Conservation (phyloP, 2,888 invertebrate genomes). For the Amiota mariae region DNA sequence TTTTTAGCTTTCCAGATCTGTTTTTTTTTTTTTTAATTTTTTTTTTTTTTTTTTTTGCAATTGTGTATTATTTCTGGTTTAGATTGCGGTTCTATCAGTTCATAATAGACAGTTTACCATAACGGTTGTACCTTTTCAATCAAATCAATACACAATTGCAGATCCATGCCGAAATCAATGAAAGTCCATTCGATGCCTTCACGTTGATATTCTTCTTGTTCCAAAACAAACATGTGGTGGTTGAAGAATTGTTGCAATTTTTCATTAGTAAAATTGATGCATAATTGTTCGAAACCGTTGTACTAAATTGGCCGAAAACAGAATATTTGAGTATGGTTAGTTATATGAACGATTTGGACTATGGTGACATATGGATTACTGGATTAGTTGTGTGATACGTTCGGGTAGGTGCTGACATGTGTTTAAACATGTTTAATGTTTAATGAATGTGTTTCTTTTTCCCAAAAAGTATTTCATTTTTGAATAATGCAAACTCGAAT, state of each 20-base stretch:
- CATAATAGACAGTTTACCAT: constrained; percentile 53
- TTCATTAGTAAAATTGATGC: constrained; percentile 96
- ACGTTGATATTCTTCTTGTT: constrained; percentile 93
- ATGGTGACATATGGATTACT: constrained; percentile 31
- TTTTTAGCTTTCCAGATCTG: constrained; percentile 33
- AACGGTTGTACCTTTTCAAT: constrained; percentile 79
- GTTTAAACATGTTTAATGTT: constrained; percentile 37
- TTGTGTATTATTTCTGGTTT: constrained; percentile 57
- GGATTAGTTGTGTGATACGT: constrained; percentile 50
- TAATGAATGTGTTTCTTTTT: constrained; percentile 11
- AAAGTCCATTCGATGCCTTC: constrained; percentile 95
- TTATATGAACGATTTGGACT: constrained; percentile 7
- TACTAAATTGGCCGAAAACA: constrained; percentile 75
- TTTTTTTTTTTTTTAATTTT: constrained; percentile 12
- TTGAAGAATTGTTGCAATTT: constrained; percentile 96
- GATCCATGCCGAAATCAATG: constrained; percentile 95
- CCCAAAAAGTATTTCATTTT: too few species aligned
- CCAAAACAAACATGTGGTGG: constrained; percentile 94
- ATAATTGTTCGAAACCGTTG: constrained; percentile 94
- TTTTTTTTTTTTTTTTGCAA: constrained; percentile 45
- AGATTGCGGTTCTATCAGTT: constrained; percentile 57
- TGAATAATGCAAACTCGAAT: background rate
- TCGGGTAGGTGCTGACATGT: constrained; percentile 35
- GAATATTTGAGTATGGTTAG: constrained; percentile 65
- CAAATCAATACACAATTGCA: constrained; percentile 85